Percentiles rank a stretch among this genome's conserved stretches.
Conservation (phyloP, 2,113 vertebrate genomes). For the Laticauda colubrina region DNA sequence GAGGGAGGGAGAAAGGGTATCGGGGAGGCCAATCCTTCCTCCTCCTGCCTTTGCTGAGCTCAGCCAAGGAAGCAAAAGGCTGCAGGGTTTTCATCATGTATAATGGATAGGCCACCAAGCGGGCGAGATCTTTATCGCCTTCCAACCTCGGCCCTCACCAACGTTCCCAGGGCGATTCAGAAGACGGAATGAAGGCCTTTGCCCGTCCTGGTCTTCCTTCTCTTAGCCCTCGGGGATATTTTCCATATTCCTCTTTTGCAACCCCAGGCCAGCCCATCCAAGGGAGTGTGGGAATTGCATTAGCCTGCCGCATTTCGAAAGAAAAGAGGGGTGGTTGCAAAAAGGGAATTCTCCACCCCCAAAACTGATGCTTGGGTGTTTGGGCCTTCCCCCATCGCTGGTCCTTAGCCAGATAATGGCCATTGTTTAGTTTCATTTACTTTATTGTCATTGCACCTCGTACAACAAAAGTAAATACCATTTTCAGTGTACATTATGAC, state of each 20-base stretch:
- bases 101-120: conserved; percentile 37
- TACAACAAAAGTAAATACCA: too few relatives aligned
- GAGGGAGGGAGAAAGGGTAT: conserved; percentile 19
- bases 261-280: neutral
- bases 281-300: fast-evolving
- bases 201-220: neutral
- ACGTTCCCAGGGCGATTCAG: conserved; percentile 18
- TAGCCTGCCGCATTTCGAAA: fast-evolving
- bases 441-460: too few relatives aligned
- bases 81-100: conserved; percentile 34
- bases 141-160: conserved; percentile 30
- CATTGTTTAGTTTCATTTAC: neutral
- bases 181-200: neutral
- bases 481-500: too few relatives aligned
- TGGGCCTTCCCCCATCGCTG: neutral
- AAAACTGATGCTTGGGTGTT: neutral
- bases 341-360: neutral
- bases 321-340: neutral
- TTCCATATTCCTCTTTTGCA: conserved; percentile 15
- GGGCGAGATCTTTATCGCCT: conserved; percentile 52
- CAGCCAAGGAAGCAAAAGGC: conserved; percentile 21
- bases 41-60: conserved; percentile 32
- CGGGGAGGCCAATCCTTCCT: conserved; percentile 35
- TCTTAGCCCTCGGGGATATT: fast-evolving
- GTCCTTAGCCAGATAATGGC: neutral